Conservation (phyloP, 2,888 invertebrate genomes). For the Neocrepidodera transversa region DNA sequence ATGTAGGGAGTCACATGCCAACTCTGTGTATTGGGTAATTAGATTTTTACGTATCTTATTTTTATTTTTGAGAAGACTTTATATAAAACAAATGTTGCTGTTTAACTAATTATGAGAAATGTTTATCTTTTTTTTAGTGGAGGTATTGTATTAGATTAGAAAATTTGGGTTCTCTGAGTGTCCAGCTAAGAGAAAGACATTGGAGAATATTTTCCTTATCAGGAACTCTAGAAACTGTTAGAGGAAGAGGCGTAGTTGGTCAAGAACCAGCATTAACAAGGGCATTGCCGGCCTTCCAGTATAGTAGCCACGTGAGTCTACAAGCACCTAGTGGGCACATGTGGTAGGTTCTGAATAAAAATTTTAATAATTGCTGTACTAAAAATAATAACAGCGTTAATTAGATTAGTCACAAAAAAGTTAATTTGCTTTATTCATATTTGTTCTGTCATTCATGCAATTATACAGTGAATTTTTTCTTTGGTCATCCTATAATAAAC, state of each 20-base stretch:
- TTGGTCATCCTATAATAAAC: too few species aligned
- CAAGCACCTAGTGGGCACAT: constrained; percentile 98
- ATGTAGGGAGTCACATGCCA: constrained; percentile 88
- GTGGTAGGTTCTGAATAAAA: constrained; percentile 71
- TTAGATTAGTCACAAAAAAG: too few species aligned
- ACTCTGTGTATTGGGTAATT: constrained; percentile 88
- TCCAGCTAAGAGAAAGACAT: constrained; percentile 95
- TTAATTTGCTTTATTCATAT: too few species aligned
- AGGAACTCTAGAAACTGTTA: constrained; percentile 91
- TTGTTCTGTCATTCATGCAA: too few species aligned
- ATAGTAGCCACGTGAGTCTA: constrained; percentile 95
- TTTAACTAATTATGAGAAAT: neutral
- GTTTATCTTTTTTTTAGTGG: constrained; percentile 73
- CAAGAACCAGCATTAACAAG: constrained; percentile 94
- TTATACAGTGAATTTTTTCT: too few species aligned
- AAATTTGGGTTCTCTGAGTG: constrained; percentile 87
- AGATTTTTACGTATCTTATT: neutral
- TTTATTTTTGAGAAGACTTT: neutral
- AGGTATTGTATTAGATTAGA: constrained; percentile 96
- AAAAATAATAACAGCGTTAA: neutral
- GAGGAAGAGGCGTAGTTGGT: constrained; percentile 96
- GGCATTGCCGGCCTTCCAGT: constrained; percentile 93
- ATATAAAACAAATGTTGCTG: too few species aligned
- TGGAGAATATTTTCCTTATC: constrained; percentile 97
- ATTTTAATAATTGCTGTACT: neutral